Evolutionary conservation across 2,113 vertebrate genomes (phyloP).

Genomic region (Neodontobutis hainanensis): DNA sequence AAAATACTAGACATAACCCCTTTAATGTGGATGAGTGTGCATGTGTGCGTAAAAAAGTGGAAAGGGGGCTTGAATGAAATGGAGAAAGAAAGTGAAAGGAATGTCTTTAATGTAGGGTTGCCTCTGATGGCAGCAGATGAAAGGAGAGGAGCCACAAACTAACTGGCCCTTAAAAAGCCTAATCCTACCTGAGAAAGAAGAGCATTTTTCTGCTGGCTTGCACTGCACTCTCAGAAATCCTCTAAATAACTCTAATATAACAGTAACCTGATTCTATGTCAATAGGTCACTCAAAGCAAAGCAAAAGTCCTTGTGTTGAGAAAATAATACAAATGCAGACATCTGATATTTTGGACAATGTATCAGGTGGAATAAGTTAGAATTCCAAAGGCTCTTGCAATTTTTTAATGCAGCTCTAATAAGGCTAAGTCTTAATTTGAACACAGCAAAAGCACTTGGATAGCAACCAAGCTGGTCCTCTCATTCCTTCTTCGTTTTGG

Average conservation of each 20-base stretch:
- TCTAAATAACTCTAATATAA: conserved; percentile 8
- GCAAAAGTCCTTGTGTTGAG: neutral
- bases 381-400: neutral
- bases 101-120: conserved; percentile 59
- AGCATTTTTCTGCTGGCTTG: conserved; percentile 25
- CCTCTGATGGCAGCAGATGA: conserved; percentile 61
- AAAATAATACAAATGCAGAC: neutral
- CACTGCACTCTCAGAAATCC: conserved; percentile 13
- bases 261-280: conserved; percentile 3
- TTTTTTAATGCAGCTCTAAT: neutral
- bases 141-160: conserved; percentile 51
- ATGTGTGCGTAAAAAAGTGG: neutral
- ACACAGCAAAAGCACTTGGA: conserved; percentile 38
- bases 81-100: conserved; percentile 15
- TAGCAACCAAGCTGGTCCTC: conserved; percentile 41
- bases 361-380: too few relatives aligned
- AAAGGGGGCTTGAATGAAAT: neutral
- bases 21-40: conserved; percentile 7
- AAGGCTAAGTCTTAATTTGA: neutral
- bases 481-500: conserved; percentile 33
- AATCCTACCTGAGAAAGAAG: conserved; percentile 53
- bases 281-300: conserved; percentile 4
- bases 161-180: conserved; percentile 60
- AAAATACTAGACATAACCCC: too few relatives aligned
- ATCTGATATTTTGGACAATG: too few relatives aligned